Base-by-base conservation (phyloP, 1,140 invertebrate species). In the Plodia interpunctella region DNA sequence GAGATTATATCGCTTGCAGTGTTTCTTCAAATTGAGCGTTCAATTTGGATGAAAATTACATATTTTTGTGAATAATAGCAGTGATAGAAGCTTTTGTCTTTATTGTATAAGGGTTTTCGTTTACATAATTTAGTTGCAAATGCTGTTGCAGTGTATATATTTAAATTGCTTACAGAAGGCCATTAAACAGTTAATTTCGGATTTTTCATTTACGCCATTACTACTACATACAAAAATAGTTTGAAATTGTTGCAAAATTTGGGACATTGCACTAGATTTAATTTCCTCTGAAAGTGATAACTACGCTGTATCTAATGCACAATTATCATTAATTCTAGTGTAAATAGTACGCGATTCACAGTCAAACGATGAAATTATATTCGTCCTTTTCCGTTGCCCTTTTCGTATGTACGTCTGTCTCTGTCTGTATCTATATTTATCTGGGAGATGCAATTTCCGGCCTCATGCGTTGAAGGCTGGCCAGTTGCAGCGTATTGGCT, bases 381-480 rank as follows among this genome's bases (percentile, higher is more conserved):
- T 44, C 51, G 57, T 71, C 66, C 58, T 55, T 30, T 59, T 74
- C 60, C 17, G 25, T 62, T 15, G 19, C 62, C 44, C 56, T 62
- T 65, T 60, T 53, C 57, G 49, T 30, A 54, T 44, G 65, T 55
- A 53, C 62, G 59, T 60, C 70, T 71, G 35, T 69, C 59, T 62
- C 66, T 72, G 61, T 59, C 73, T 72, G 61, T 78, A 53, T 62
- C 72, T 82, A 82, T 67, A 74, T 76, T 74, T 78, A 75, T 70
- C 74, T 57, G 50, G 20, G 65, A 74, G 73, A 61, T 61, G 62
- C 61, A 66, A 69, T 71, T 76, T 82, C 79, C 79, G 76, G 75
- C 71, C 67, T 20, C 51, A 25, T 53, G 21, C 51, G 20, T 20
- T 25, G 51, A 53, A 53, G 20, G 13, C 51, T 53, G 51, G 20